phyloP scores from a whole-genome alignment of 2,888 invertebrate species.

The Embidobia sp. region DNA sequence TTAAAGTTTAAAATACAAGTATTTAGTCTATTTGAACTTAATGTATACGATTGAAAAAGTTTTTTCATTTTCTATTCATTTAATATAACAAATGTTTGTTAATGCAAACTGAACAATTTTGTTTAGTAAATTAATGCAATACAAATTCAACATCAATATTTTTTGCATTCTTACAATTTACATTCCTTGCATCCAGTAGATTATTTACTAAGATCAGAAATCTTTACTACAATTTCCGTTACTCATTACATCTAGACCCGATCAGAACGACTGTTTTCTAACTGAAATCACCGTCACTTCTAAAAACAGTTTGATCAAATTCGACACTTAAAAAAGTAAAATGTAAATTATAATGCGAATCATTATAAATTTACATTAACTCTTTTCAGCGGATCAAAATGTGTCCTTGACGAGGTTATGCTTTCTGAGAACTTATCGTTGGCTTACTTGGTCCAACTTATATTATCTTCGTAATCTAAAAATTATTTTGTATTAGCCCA shows the following conservation, averaged over 20 bases:
- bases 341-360: too few relatives aligned
- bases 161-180: too few relatives aligned
- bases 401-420: not conserved
- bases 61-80: too few relatives aligned
- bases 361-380: slow-evolving; percentile 1
- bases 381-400: slow-evolving; percentile 7
- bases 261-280: slow-evolving; percentile 33
- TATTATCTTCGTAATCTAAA: slow-evolving; percentile 14
- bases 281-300: slow-evolving; percentile 8
- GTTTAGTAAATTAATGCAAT: too few relatives aligned
- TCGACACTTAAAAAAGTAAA: slow-evolving; percentile 9
- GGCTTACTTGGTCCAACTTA: slow-evolving; percentile 21
- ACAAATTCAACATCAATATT: too few relatives aligned
- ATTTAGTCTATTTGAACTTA: too few relatives aligned
- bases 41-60: too few relatives aligned
- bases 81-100: too few relatives aligned
- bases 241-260: slow-evolving; percentile 14
- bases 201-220: too few relatives aligned
- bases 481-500: slow-evolving; percentile 28
- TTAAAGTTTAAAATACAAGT: too few relatives aligned
- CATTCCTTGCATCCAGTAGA: too few relatives aligned
- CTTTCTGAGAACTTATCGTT: not conserved
- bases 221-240: not conserved
- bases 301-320: slow-evolving; percentile 15
- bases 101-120: too few relatives aligned